Conservation (phyloP, 2,888 invertebrate species). For the Prenolepis imparis region DNA sequence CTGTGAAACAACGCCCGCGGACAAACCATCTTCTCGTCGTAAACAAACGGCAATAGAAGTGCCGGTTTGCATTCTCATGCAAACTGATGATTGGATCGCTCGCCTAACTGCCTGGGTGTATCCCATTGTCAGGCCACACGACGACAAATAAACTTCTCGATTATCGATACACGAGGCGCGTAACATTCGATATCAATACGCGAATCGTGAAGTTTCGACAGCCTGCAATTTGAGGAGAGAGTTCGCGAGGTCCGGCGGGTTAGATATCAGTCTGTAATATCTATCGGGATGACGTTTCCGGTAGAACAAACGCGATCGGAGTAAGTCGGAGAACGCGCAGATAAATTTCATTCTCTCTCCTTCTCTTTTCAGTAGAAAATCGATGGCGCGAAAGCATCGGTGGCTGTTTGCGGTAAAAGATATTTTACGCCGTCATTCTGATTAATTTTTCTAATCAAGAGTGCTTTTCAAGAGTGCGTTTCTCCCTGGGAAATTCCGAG, state of each 20-base stretch:
- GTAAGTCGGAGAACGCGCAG: not conserved
- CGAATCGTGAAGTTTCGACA: conserved; percentile 22
- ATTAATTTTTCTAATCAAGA: not conserved
- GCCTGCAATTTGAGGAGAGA: not conserved
- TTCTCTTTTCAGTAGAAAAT: not conserved
- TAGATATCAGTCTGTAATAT: conserved; percentile 4
- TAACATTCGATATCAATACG: not conserved
- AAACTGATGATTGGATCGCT: not conserved
- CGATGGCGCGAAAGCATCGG: not conserved
- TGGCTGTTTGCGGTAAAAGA: not conserved
- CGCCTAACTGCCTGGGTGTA: not conserved
- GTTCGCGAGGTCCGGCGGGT: not conserved
- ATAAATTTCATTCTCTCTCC: not conserved
- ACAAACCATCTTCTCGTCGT: conserved; percentile 14
- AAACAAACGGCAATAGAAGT: not conserved
- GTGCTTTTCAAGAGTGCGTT: not conserved
- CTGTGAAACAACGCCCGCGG: not conserved
- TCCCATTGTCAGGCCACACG: not conserved
- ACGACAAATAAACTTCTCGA: not conserved
- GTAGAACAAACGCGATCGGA: not conserved
- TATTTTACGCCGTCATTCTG: not conserved
- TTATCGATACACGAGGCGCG: not conserved
- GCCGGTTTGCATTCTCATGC: not conserved
- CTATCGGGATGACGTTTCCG: conserved; percentile 4
- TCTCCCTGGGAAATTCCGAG: not conserved